Evolutionary conservation across 2,797 vertebrate species (phyloP), one percentile per base, ranked within the genome.

Genomic region (Geotria australis): DNA sequence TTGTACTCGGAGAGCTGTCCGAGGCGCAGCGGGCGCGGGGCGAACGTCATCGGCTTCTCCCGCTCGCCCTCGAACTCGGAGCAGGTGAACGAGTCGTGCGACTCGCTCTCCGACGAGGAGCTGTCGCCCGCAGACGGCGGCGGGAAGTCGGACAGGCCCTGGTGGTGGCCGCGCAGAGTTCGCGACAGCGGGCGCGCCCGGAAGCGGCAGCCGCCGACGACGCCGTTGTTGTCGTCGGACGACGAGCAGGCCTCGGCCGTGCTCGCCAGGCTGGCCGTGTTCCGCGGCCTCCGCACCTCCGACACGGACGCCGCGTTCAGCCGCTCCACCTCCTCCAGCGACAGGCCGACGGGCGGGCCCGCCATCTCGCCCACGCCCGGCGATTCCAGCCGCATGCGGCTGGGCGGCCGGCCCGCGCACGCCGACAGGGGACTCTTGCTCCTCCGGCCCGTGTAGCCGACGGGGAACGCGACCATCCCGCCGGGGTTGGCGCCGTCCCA

Each of bases 1-100:
- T 98, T 89, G 0, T 86, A 95, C 67, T 95, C 89, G 1, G 94
- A 93, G 63, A 96, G 86, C 68, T 98, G 91, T 1, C 84, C 89
- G 47, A 98, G 68, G 68, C 95, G 95, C 64, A 89, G 89, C 63
- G 86, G 77, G 14, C 89, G 70, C 59, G 89, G 86, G 57, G 80
- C 78, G 64, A 83, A 93, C 0, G 73, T 74, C 56, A 76, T 73
- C 0, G 88, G 79, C 64, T 85, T 85, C 3, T 96, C 88, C 60
- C 88, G 70, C 65, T 98, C 91, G 0, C 91, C 94, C 64, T 98
- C 91, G 88, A 98, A 94, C 68, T 98, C 91, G 0, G 91, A 98
- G 73, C 91, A 98, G 47, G 91, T 98, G 72, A 98, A 98, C 57
- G 91, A 98, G 71, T 95, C 91, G 1, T 98, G 91, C 1, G 91